phyloP scores from a whole-genome alignment of 2,797 vertebrate species.

The Myioborus melanocephalus region DNA sequence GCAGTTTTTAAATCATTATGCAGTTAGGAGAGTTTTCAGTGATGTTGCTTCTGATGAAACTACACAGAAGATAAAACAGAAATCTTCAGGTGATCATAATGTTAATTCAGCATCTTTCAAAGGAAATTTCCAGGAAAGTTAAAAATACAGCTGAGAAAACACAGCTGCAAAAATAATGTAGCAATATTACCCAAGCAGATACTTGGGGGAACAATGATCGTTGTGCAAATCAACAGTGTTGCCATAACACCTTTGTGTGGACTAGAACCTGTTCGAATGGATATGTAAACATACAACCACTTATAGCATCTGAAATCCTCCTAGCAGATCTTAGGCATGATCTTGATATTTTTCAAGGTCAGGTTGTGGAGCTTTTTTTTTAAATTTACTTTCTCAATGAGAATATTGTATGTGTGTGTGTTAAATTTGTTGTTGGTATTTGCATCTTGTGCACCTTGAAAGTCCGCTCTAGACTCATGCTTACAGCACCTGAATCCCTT shows the following conservation, averaged over 20 bases:
- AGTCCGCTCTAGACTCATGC: neutral
- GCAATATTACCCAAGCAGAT: neutral
- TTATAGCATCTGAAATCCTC: neutral
- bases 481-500: neutral
- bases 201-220: neutral
- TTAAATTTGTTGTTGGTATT: neutral
- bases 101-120: neutral
- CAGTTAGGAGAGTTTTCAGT: neutral
- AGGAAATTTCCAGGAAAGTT: neutral
- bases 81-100: neutral
- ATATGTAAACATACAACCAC: neutral
- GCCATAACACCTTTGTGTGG: neutral
- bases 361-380: neutral
- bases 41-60: neutral
- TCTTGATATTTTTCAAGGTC: neutral
- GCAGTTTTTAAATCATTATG: neutral
- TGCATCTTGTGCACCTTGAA: neutral
- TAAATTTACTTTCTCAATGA: neutral
- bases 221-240: neutral
- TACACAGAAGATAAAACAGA: neutral
- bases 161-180: neutral
- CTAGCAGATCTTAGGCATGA: neutral
- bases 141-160: constrained; percentile 1
- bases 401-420: neutral
- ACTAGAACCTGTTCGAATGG: neutral